Conservation (phyloP, 1,140 invertebrate species). For the Psilanteris sp. region DNA sequence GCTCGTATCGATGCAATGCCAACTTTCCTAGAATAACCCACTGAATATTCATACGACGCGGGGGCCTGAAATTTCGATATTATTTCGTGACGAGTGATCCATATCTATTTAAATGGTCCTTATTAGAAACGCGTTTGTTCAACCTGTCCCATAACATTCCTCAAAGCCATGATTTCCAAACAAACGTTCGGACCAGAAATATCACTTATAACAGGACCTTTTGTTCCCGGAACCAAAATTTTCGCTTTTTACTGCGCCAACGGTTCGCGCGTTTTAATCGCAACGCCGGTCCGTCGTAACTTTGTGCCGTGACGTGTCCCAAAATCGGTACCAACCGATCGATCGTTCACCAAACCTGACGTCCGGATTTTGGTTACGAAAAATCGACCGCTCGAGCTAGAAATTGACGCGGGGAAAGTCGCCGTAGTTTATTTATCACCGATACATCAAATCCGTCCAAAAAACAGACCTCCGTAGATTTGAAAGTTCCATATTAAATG, state of each 20-base stretch:
- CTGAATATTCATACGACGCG: constrained; percentile 25
- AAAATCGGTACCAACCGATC: constrained; percentile 1
- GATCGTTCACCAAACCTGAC: background rate
- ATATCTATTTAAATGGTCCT: too few species aligned
- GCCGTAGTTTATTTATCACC: constrained; percentile 31
- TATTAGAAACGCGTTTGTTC: too few species aligned
- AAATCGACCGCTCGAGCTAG: constrained; percentile 9
- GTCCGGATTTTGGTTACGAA: constrained; percentile 8
- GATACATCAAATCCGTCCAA: constrained; percentile 25
- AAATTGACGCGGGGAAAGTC: constrained; percentile 38
- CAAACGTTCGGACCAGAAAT: too few species aligned
- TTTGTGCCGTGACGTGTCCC: constrained; percentile 15
- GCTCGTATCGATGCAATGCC: constrained; percentile 6
- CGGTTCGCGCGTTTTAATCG: too few species aligned
- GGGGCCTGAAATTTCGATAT: too few species aligned
- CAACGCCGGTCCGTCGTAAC: too few species aligned
- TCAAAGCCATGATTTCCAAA: too few species aligned
- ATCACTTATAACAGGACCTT: too few species aligned
- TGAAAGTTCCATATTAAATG: constrained; percentile 42
- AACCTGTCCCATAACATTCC: too few species aligned
- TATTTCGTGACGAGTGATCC: too few species aligned
- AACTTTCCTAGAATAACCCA: constrained; percentile 13
- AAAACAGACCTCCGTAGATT: constrained; percentile 15
- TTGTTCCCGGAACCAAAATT: too few species aligned
- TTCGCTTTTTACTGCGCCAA: too few species aligned